Conservation (phyloP, 2,888 invertebrate species). For the Mimachlamys varia region DNA sequence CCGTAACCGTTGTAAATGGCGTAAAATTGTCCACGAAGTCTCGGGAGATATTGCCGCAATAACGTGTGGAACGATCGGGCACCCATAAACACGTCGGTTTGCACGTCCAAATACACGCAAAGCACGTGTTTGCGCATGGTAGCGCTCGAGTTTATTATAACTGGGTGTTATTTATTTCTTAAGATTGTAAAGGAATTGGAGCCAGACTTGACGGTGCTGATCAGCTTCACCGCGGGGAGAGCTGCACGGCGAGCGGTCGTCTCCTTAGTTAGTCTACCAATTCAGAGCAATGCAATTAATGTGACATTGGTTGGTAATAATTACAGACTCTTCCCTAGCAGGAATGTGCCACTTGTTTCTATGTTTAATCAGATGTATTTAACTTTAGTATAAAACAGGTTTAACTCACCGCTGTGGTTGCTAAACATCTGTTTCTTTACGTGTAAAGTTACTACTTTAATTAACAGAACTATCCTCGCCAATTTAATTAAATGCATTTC, state of each 20-base stretch:
- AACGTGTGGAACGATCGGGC: neutral
- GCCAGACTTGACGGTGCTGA: neutral
- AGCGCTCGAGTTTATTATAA: neutral
- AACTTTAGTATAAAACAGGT: neutral
- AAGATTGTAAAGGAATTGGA: neutral
- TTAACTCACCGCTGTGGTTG: neutral
- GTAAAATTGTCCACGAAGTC: neutral
- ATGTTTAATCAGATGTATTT: neutral
- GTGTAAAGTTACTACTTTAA: neutral
- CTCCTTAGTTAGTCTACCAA: neutral
- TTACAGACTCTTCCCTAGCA: neutral
- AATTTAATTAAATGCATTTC: neutral
- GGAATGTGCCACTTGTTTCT: neutral
- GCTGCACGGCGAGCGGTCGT: neutral
- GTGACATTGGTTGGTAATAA: neutral
- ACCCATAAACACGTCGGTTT: neutral
- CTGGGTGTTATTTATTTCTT: neutral
- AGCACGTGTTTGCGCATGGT: neutral
- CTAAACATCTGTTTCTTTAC: neutral
- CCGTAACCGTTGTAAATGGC: constrained; percentile 8
- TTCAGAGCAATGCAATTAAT: neutral
- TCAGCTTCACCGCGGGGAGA: neutral
- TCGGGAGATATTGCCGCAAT: neutral
- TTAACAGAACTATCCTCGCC: neutral
- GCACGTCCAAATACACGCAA: neutral